These are phyloP conservation scores for Virgularia gustaviana DNA, from an alignment of 92 coral and sea anemone species.

Conservation along the genomic window DNA sequence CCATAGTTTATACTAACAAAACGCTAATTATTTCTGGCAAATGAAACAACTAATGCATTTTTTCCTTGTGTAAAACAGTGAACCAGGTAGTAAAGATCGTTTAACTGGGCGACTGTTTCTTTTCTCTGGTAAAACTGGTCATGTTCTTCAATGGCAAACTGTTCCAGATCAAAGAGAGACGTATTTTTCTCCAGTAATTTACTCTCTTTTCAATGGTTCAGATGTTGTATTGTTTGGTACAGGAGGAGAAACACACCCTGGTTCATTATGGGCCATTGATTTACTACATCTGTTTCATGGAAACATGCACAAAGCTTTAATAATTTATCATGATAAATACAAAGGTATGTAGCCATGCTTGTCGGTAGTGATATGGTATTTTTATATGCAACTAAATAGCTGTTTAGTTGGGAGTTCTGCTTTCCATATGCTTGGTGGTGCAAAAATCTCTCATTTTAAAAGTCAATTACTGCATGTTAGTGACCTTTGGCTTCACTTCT, in stretches of 20 bases:
- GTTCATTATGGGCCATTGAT: slow-evolving; percentile 80
- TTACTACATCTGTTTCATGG: slow-evolving; percentile 75
- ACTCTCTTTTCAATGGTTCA: slow-evolving; percentile 72
- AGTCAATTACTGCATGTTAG: no score
- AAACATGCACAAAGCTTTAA: slow-evolving; percentile 63
- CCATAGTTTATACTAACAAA: no score
- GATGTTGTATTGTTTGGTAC: slow-evolving; percentile 93
- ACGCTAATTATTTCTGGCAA: no score
- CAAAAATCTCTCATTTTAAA: no score
- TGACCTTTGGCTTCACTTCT: no score
- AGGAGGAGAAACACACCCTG: slow-evolving; percentile 96
- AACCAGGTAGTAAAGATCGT: slow-evolving; percentile 73
- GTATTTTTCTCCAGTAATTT: slow-evolving; percentile 82
- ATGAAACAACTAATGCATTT: no score
- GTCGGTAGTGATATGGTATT: no score
- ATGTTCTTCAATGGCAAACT: slow-evolving; percentile 72
- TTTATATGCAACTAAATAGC: no score
- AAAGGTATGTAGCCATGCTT: slow-evolving; percentile 79
- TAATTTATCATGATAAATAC: slow-evolving; percentile 72
- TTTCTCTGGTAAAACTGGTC: slow-evolving; percentile 90
- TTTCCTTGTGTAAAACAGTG: slow-evolving; percentile 47
- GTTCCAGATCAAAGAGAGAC: slow-evolving; percentile 90
- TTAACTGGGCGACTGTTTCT: slow-evolving; percentile 77
- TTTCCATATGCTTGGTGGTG: no score
- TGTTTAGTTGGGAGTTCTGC: no score